A percentile compares a stretch with the other conserved stretches of the same genome.
Conservation (phyloP, 2,113 vertebrate species). For the Gobio gobio region DNA sequence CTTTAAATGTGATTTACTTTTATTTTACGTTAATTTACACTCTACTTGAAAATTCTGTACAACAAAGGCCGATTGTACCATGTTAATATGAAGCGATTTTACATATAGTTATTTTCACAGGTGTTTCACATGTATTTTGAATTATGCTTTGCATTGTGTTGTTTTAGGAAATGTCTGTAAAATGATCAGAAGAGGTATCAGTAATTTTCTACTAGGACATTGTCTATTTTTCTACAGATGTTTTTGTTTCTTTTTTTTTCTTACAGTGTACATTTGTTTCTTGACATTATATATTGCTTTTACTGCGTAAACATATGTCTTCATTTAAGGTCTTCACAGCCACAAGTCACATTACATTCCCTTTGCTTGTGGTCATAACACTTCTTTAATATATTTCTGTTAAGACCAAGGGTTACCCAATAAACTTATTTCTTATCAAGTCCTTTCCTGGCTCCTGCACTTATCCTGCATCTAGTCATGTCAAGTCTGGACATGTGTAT, state of each 20-base stretch:
- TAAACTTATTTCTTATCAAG: neutral
- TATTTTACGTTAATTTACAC: neutral
- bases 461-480: neutral
- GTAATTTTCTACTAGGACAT: neutral
- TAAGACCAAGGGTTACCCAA: neutral
- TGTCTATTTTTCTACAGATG: neutral
- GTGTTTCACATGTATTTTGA: too few relatives aligned
- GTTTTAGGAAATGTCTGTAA: neutral
- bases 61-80: too few relatives aligned
- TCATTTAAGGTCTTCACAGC: neutral
- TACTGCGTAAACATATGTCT: neutral
- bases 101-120: too few relatives aligned
- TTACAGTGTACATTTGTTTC: neutral
- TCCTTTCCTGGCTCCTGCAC: neutral
- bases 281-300: too few relatives aligned
- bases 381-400: neutral
- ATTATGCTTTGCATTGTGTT: too few relatives aligned
- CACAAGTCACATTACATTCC: neutral
- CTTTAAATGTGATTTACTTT: neutral
- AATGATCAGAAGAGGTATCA: neutral
- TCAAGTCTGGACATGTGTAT: neutral
- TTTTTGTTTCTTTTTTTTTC: too few relatives aligned
- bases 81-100: too few relatives aligned
- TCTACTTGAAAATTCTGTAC: too few relatives aligned
- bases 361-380: neutral